Base-by-base conservation (phyloP, 2,888 invertebrate genomes). In the Spodoptera littoralis region DNA sequence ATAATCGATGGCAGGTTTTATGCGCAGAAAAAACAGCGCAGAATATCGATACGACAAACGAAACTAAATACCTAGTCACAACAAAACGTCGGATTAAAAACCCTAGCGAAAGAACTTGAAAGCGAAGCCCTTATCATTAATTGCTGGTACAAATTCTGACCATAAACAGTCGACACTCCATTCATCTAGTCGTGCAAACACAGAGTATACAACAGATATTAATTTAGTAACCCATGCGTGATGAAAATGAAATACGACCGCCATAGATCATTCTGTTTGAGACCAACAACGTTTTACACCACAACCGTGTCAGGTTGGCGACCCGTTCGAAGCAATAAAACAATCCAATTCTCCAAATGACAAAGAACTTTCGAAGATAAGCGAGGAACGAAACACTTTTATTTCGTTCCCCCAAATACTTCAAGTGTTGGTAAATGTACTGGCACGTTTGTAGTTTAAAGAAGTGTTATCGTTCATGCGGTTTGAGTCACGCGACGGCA, bases 401-500 rank as follows among this genome's bases (percentile, higher is more conserved):
- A 63, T 77, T 70, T 72, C 47, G 52, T 65, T 72, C 43, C 55
- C 65, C 66, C 66, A 75, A 77, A 74, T 72, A 77, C 64, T 72
- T 70, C 51, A 67, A 73, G 61, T 70, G 70, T 77, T 59, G 45
- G 64, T 75, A 72, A 77, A 72, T 75, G 63, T 70, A 70, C 66
- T 63, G 57, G 66, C 67, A 73, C 59, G 67, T 75, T 73, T 63
- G 68, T 77, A 69, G 64, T 73, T 61, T 76, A 66, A 78, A 78
- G 65, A 71, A 75, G 61, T 78, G 71, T 76, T 76, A 76, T 77
- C 77, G 76, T 63, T 65, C 57, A 66, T 56, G 49, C 56, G 60
- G 64, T 57, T 65, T 36, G 49, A 76, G 76, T 79, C 79, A 79
- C 78, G 77, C 78, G 72, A 78, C 54, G 36, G 46, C 54, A 72